Conservation (phyloP, 2,113 vertebrate genomes). For the Amphiprion percula region DNA sequence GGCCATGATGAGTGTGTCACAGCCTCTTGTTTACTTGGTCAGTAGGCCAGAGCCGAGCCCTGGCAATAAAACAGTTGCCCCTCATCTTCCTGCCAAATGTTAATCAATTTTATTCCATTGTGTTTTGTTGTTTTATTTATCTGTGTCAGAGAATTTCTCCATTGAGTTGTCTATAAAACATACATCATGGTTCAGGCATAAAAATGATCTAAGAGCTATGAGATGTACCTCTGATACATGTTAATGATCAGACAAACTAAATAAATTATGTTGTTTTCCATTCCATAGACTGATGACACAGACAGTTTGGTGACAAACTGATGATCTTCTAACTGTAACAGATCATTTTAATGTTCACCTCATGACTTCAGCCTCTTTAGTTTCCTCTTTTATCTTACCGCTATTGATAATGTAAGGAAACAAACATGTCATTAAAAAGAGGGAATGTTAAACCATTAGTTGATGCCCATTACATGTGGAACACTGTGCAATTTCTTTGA, state of each 20-base stretch:
- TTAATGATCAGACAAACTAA: neutral
- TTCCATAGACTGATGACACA: neutral
- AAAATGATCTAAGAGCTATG: neutral
- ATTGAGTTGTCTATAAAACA: neutral
- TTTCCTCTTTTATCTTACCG: neutral
- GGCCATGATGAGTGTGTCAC: neutral
- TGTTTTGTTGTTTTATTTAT: slow-evolving; percentile 9
- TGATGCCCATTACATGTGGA: neutral
- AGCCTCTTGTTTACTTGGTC: slow-evolving; percentile 30
- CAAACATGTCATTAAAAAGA: neutral
- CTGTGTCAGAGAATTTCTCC: slow-evolving; percentile 1
- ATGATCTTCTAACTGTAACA: slow-evolving; percentile 9
- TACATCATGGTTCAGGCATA: neutral
- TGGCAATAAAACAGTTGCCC: neutral
- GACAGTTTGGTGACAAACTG: neutral
- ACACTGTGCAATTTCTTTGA: neutral
- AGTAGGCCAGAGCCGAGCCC: slow-evolving; percentile 34
- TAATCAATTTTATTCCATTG: slow-evolving; percentile 9
- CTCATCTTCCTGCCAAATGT: slow-evolving; percentile 16
- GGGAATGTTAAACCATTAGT: neutral
- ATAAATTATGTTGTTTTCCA: neutral
- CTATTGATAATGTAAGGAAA: neutral
- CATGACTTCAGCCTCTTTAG: neutral
- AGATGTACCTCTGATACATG: neutral
- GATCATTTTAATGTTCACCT: no score